A percentile compares a stretch with the other conserved stretches of the same genome.
These are phyloP conservation scores for Ailurus styani DNA, from an alignment of 2,113 vertebrate genomes.

Conservation along the genomic window DNA sequence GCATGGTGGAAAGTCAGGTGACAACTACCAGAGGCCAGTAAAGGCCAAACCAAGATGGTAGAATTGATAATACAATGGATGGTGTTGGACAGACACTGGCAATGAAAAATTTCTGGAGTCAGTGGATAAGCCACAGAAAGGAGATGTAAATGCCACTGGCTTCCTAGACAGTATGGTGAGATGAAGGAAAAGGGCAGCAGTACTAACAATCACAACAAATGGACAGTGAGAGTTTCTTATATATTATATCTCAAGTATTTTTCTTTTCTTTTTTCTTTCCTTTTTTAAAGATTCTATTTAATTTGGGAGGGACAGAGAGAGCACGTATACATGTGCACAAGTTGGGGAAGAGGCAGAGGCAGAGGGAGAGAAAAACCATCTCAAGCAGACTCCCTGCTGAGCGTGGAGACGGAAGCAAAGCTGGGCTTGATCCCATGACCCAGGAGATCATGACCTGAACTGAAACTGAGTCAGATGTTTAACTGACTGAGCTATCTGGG, in stretches of 20 bases:
- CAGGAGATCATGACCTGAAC: too few relatives aligned
- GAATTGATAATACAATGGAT: neutral
- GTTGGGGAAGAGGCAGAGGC: neutral
- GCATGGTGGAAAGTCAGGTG: neutral
- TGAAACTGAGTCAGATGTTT: neutral
- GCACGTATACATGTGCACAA: neutral
- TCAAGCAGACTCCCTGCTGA: neutral
- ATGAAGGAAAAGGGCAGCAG: neutral
- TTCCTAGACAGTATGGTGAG: neutral
- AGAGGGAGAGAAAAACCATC: neutral
- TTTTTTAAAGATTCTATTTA: neutral
- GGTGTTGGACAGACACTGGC: neutral
- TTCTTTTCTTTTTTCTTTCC: neutral
- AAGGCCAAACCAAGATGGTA: neutral
- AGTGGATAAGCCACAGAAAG: neutral
- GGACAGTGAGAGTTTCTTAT: neutral
- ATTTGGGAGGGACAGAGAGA: neutral
- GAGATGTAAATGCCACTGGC: neutral
- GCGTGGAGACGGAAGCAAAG: neutral
- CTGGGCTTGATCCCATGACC: neutral
- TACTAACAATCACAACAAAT: neutral
- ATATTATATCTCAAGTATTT: neutral
- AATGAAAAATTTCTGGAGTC: neutral
- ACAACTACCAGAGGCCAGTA: fast-evolving
- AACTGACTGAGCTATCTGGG: neutral